Conservation (phyloP, 2,888 invertebrate species). For the Trichacis sp. region DNA sequence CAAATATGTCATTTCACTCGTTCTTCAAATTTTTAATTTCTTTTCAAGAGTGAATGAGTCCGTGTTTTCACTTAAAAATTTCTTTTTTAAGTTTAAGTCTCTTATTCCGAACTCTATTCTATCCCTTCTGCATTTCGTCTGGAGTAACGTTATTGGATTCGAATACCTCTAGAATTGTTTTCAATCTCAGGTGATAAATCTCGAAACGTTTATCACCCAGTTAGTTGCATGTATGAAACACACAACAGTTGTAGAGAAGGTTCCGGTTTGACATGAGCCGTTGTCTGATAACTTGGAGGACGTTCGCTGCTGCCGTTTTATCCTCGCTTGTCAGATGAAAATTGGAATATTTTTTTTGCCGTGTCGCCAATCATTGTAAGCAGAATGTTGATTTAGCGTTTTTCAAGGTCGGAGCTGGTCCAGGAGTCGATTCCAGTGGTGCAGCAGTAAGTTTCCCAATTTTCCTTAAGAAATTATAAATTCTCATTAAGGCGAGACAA, state of each 20-base stretch:
- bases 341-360: conserved; percentile 14
- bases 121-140: conserved; percentile 9
- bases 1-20: conserved; percentile 6
- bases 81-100: conserved; percentile 5
- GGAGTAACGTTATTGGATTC: conserved; percentile 6
- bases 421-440: conserved; percentile 11
- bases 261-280: conserved; percentile 5
- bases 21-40: conserved; percentile 1
- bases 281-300: conserved; percentile 4
- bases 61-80: neutral
- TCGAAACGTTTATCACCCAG: neutral
- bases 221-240: conserved; percentile 11
- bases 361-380: conserved; percentile 9
- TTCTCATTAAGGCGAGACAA: too few relatives aligned
- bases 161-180: conserved; percentile 5
- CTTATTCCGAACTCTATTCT: conserved; percentile 10
- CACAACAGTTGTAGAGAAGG: conserved; percentile 5
- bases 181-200: neutral
- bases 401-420: conserved; percentile 1
- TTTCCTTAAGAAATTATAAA: conserved; percentile 10
- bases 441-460: conserved; percentile 2
- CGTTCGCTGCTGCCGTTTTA: neutral
- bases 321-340: conserved; percentile 8
- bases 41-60: conserved; percentile 5
- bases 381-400: conserved; percentile 7